phyloP scores from a whole-genome alignment of 2,113 vertebrate species.

The Acrocephalus kingi region DNA sequence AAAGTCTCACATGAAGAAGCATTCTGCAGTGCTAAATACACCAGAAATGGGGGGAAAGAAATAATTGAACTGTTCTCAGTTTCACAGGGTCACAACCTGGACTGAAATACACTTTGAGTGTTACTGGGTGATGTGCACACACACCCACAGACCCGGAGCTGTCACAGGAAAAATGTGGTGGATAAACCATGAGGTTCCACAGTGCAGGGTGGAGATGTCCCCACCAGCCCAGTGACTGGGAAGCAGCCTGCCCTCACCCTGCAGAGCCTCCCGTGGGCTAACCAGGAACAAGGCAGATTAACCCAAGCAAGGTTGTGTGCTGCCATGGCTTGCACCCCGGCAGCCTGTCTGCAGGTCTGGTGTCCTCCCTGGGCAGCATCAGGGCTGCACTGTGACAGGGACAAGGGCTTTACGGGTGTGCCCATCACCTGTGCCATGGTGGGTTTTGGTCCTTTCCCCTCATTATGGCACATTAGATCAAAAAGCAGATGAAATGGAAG shows the following conservation, averaged over 20 bases:
- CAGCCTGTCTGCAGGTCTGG: background rate
- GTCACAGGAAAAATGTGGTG: rapidly evolving
- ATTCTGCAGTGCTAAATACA: background rate
- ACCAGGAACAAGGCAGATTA: background rate
- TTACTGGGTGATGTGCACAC: rapidly evolving
- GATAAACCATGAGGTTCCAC: background rate
- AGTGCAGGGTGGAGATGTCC: rapidly evolving
- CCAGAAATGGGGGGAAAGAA: background rate
- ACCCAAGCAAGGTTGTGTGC: background rate
- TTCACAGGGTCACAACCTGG: background rate
- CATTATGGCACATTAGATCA: background rate
- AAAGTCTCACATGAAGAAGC: background rate
- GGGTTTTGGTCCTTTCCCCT: rapidly evolving
- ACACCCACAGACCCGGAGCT: rapidly evolving
- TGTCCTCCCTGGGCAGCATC: background rate
- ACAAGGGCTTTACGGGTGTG: background rate
- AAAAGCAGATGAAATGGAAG: slow-evolving; percentile 18
- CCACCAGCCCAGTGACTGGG: background rate
- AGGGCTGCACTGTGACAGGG: background rate
- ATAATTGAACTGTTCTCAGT: background rate
- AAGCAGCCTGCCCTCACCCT: background rate
- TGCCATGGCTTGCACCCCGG: background rate
- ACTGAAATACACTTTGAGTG: background rate
- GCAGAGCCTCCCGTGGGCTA: background rate
- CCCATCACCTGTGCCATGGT: rapidly evolving